phyloP scores from a whole-genome alignment of 2,113 vertebrate species.

The Nerophis lumbriciformis region DNA sequence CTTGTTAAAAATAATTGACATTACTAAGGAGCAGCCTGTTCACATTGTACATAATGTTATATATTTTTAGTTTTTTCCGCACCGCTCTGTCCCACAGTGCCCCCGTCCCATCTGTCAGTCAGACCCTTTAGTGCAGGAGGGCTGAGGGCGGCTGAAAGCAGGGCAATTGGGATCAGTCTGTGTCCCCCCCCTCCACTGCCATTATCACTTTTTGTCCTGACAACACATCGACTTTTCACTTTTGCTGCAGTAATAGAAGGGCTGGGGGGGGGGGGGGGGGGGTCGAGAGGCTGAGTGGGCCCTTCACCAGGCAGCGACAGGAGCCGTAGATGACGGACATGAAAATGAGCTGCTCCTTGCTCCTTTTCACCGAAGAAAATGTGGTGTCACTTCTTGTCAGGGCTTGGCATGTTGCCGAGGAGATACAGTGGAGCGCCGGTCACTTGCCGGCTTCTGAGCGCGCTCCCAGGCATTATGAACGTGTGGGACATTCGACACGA shows the following conservation, averaged over 20 bases:
- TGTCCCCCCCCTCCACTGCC: conserved; percentile 48
- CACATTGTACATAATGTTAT: too few relatives aligned
- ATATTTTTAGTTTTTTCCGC: conserved; percentile 51
- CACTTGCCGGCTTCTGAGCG: not conserved
- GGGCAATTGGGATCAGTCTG: conserved; percentile 68
- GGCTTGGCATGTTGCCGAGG: conserved; percentile 35
- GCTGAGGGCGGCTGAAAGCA: conserved; percentile 53
- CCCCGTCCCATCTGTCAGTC: conserved; percentile 65
- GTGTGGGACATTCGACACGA: too few relatives aligned
- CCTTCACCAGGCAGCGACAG: conserved; percentile 43
- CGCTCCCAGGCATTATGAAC: too few relatives aligned
- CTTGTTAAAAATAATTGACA: too few relatives aligned
- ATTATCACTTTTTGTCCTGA: conserved; percentile 71
- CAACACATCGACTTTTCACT: conserved; percentile 69
- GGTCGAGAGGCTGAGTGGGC: conserved; percentile 23
- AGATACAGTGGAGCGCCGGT: conserved; percentile 11
- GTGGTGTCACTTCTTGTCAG: conserved; percentile 66
- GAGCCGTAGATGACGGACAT: conserved; percentile 66
- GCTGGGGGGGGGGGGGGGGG: not conserved
- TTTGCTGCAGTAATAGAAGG: conserved; percentile 55
- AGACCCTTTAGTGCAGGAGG: conserved; percentile 57
- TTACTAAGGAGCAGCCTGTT: too few relatives aligned
- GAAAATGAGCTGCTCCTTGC: conserved; percentile 62
- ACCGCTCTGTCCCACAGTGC: conserved; percentile 54
- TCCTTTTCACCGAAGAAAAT: conserved; percentile 42